phyloP scores from a whole-genome alignment of 2,113 vertebrate species.

The Pelobates fuscus region DNA sequence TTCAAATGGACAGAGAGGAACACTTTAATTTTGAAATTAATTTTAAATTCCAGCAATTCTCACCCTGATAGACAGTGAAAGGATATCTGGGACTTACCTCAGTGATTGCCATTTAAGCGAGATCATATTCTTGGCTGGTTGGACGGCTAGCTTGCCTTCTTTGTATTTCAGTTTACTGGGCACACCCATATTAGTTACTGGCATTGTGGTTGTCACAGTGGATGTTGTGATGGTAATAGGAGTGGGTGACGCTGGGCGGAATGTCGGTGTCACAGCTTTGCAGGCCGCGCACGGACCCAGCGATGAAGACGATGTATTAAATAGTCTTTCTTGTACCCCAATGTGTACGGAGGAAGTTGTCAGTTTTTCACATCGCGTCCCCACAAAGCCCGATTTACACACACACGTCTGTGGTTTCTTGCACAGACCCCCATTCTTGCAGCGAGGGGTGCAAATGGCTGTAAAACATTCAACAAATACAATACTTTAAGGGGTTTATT shows the following conservation, averaged over 20 bases:
- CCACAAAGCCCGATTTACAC: constrained; percentile 75
- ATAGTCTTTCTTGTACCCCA: no score
- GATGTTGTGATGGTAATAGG: neutral
- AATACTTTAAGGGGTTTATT: no score
- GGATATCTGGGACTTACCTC: no score
- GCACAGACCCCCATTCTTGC: constrained; percentile 78
- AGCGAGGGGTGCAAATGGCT: constrained; percentile 77
- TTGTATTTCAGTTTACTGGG: neutral
- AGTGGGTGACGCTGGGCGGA: neutral
- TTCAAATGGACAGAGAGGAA: constrained; percentile 26
- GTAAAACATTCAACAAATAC: no score
- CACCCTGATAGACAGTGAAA: no score
- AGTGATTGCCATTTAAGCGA: constrained; percentile 61
- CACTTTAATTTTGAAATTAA: no score
- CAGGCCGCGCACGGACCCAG: neutral
- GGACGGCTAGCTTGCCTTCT: neutral
- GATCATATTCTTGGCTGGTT: neutral
- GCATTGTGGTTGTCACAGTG: neutral
- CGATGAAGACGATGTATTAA: neutral
- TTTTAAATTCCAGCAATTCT: no score
- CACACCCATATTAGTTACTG: neutral
- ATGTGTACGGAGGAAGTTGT: neutral
- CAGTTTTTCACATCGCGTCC: constrained; percentile 67
- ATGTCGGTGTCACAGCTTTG: neutral
- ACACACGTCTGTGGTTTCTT: constrained; percentile 75